phyloP scores from a whole-genome alignment of 2,797 vertebrate species.

The Alexandromys oeconomus region DNA sequence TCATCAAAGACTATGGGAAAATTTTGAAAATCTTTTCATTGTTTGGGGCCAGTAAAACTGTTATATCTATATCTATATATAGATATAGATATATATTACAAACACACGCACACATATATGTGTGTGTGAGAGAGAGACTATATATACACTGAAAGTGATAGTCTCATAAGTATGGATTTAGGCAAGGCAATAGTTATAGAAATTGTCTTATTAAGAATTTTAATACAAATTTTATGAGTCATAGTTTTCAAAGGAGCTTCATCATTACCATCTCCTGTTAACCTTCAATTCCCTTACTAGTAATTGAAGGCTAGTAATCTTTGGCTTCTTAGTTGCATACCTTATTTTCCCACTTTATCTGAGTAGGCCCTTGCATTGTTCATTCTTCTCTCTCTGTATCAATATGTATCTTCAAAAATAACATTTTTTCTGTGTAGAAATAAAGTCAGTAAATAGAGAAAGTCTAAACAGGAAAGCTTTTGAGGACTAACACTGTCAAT shows the following conservation, averaged over 20 bases:
- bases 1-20: neutral
- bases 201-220: conserved; percentile 46
- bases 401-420: neutral
- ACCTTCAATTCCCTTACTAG: neutral
- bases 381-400: neutral
- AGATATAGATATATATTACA: too few relatives aligned
- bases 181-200: neutral
- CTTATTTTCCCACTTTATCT: conserved; percentile 30
- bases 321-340: neutral
- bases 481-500: neutral
- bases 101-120: neutral
- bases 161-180: conserved; percentile 4
- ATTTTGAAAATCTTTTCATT: neutral
- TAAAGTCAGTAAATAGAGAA: neutral
- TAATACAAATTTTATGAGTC: conserved; percentile 18
- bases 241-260: neutral
- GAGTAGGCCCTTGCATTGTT: neutral
- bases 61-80: neutral
- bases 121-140: neutral
- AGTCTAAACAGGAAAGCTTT: neutral
- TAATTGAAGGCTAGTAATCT: neutral
- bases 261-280: neutral
- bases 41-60: neutral
- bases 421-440: conserved; percentile 19
- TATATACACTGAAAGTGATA: neutral